Percentiles rank a stretch among this genome's conserved stretches.
Evolutionary conservation across 2,113 vertebrate species (phyloP).

Genomic region (Pituophis catenifer): DNA sequence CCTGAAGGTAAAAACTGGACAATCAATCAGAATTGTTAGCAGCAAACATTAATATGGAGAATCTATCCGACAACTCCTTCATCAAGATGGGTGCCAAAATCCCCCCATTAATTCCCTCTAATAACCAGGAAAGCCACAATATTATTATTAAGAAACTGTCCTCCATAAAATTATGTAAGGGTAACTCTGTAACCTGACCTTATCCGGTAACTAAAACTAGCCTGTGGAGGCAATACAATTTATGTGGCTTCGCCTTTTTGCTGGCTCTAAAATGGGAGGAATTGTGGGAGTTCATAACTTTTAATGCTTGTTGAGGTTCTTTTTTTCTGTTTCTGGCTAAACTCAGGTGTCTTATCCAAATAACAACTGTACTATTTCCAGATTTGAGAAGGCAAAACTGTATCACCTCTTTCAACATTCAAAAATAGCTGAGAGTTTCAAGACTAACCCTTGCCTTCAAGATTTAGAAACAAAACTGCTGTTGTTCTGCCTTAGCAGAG

Average conservation of each 20-base stretch:
- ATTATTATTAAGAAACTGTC: not conserved
- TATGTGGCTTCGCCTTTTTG: not conserved
- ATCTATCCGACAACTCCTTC: slow-evolving; percentile 13
- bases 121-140: not conserved
- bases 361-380: slow-evolving; percentile 32
- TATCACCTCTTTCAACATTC: not conserved
- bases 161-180: not conserved
- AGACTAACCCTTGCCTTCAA: not conserved
- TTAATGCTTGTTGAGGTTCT: slow-evolving; percentile 16
- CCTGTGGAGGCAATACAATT: not conserved
- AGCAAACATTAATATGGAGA: slow-evolving; percentile 46
- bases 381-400: not conserved
- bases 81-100: slow-evolving; percentile 5
- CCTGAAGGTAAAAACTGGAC: slow-evolving; percentile 40
- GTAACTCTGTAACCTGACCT: not conserved
- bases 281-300: slow-evolving; percentile 11
- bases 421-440: not conserved
- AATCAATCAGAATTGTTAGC: not conserved
- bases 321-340: slow-evolving; percentile 6
- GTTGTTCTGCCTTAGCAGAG: not conserved
- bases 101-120: not conserved
- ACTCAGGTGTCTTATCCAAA: not conserved
- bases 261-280: not conserved
- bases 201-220: not conserved
- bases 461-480: not conserved